Evolutionary conservation across 2,797 vertebrate species (phyloP).

Genomic region (Emydoidea blandingii): DNA sequence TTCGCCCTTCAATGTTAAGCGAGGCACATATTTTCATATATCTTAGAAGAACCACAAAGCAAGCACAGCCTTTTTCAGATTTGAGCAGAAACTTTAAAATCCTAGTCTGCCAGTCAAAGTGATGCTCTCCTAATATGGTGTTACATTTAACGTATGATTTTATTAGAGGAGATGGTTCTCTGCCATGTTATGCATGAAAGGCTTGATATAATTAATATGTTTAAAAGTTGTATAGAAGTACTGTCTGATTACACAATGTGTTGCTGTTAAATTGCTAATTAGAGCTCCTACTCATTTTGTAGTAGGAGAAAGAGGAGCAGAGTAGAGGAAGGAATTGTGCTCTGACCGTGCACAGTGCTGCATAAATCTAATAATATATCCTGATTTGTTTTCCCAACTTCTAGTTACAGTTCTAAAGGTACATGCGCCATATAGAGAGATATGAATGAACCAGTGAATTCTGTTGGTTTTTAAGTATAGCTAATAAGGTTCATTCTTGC

Average conservation of each 20-base stretch:
- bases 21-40: not conserved
- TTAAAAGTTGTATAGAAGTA: constrained; percentile 38
- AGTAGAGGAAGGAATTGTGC: not conserved
- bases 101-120: not conserved
- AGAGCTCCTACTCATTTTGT: constrained; percentile 16
- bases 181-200: constrained; percentile 32
- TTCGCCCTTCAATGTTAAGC: not conserved
- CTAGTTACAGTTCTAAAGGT: constrained; percentile 58
- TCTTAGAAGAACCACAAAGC: not conserved
- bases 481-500: constrained; percentile 73
- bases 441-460: constrained; percentile 47
- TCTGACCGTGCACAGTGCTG: not conserved
- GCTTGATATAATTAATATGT: constrained; percentile 41
- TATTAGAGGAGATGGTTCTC: constrained; percentile 51
- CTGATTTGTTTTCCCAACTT: constrained; percentile 28
- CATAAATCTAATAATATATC: constrained; percentile 43
- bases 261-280: constrained; percentile 53
- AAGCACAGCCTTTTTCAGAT: not conserved
- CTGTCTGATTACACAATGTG: constrained; percentile 44
- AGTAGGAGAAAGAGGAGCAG: constrained; percentile 6
- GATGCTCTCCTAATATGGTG: not conserved
- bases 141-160: not conserved
- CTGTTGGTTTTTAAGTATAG: constrained; percentile 70
- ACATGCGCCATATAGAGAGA: constrained; percentile 24
- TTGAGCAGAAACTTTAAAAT: constrained; percentile 44